Evolutionary conservation across 2,797 vertebrate genomes (phyloP).

Genomic region (Characodon lateralis): DNA sequence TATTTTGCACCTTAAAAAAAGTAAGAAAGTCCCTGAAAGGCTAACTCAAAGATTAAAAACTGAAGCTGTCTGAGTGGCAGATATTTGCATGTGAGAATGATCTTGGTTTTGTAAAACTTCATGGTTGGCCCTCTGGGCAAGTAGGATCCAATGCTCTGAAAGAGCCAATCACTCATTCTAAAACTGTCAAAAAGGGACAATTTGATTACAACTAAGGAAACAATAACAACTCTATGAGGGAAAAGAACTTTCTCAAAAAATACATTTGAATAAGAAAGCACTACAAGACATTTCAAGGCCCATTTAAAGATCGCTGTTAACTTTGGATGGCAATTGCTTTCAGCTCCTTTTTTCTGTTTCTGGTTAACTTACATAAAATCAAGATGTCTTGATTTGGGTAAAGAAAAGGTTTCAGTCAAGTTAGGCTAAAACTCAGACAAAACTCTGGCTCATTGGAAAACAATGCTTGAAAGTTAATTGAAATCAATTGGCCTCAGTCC

Average conservation of each 20-base stretch:
- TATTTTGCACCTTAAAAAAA: slow-evolving; percentile 8
- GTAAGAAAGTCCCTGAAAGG: neutral
- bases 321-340: neutral
- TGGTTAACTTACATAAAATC: neutral
- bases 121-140: slow-evolving; percentile 24
- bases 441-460: neutral
- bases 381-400: neutral
- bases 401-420: neutral
- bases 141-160: slow-evolving; percentile 8
- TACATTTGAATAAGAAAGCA: neutral
- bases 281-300: neutral
- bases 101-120: slow-evolving; percentile 19
- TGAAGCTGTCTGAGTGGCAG: too few species aligned
- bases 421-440: neutral
- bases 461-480: neutral
- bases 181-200: slow-evolving; percentile 36
- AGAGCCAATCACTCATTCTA: slow-evolving; percentile 22
- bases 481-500: too few species aligned
- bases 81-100: neutral
- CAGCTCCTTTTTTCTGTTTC: neutral
- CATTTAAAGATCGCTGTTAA: neutral
- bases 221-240: slow-evolving; percentile 12
- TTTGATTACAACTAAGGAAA: slow-evolving; percentile 22
- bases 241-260: slow-evolving; percentile 8
- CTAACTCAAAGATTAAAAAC: neutral